Percentiles rank a stretch among this genome's conserved stretches.
Conservation (phyloP, 2,888 invertebrate genomes). For the Ryuthela nishihirai region DNA sequence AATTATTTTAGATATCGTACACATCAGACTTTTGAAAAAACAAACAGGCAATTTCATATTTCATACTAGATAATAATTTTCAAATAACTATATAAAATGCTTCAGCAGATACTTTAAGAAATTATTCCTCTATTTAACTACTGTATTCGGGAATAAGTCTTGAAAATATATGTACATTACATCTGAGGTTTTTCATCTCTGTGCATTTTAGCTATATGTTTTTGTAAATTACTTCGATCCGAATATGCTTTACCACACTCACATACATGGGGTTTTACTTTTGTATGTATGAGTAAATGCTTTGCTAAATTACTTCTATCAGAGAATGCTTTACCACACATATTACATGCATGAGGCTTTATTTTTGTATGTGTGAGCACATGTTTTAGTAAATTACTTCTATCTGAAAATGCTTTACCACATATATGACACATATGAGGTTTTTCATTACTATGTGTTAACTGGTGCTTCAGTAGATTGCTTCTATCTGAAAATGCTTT, state of each 20-base stretch:
- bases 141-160: too few species aligned
- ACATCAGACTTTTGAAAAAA: too few species aligned
- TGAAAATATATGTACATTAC: too few species aligned
- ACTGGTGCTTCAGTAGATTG: constrained; percentile 21
- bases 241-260: constrained; percentile 21
- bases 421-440: constrained; percentile 23
- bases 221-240: constrained; percentile 18
- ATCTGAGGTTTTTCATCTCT: constrained; percentile 1
- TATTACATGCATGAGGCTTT: constrained; percentile 19
- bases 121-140: too few species aligned
- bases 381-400: constrained; percentile 24
- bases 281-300: constrained; percentile 23
- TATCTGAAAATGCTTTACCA: constrained; percentile 21
- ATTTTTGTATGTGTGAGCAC: constrained; percentile 21
- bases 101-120: too few species aligned
- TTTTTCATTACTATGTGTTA: constrained; percentile 26
- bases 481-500: constrained; percentile 22
- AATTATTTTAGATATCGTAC: too few species aligned
- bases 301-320: constrained; percentile 24
- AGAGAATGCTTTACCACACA: constrained; percentile 24
- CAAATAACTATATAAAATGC: too few species aligned
- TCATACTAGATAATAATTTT: too few species aligned
- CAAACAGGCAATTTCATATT: too few species aligned
- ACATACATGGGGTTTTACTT: constrained; percentile 19
- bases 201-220: constrained; percentile 17